phyloP scores from a whole-genome alignment of 2,888 invertebrate genomes.

The Cetonia aurata region DNA sequence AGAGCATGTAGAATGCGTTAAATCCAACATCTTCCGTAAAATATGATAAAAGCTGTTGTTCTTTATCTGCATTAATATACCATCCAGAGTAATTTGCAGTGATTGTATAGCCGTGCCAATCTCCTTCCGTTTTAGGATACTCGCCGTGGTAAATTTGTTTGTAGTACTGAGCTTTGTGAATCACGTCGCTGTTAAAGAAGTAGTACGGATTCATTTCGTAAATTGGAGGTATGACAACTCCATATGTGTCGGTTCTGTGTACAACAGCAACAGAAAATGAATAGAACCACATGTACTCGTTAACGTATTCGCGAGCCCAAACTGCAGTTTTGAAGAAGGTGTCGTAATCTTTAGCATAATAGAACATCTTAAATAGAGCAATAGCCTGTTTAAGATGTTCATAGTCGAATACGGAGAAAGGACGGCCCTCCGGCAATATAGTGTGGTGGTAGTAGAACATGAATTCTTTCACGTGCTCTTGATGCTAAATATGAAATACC shows the following conservation, averaged over 20 bases:
- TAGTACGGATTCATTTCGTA: slow-evolving; percentile 81
- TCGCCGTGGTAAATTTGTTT: slow-evolving; percentile 69
- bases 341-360: slow-evolving; percentile 78
- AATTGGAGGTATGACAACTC: slow-evolving; percentile 76
- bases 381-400: slow-evolving; percentile 74
- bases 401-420: slow-evolving; percentile 74
- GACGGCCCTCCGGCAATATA: slow-evolving; percentile 71
- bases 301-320: slow-evolving; percentile 76
- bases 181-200: slow-evolving; percentile 77
- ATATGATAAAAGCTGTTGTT: slow-evolving; percentile 73
- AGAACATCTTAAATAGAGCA: slow-evolving; percentile 75
- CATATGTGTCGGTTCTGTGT: slow-evolving; percentile 75
- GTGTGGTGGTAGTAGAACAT: slow-evolving; percentile 70
- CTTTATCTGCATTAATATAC: slow-evolving; percentile 69
- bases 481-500: slow-evolving; percentile 65
- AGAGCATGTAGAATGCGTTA: slow-evolving; percentile 74
- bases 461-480: slow-evolving; percentile 72
- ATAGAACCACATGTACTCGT: slow-evolving; percentile 78
- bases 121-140: slow-evolving; percentile 22
- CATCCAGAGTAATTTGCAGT: slow-evolving; percentile 65
- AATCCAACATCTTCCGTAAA: slow-evolving; percentile 77
- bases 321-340: slow-evolving; percentile 78
- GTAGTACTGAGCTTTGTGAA: slow-evolving; percentile 75
- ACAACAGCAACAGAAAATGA: slow-evolving; percentile 74
- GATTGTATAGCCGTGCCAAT: slow-evolving; percentile 63